Conservation (phyloP, 2,797 vertebrate species). For the Harpagifer antarcticus region DNA sequence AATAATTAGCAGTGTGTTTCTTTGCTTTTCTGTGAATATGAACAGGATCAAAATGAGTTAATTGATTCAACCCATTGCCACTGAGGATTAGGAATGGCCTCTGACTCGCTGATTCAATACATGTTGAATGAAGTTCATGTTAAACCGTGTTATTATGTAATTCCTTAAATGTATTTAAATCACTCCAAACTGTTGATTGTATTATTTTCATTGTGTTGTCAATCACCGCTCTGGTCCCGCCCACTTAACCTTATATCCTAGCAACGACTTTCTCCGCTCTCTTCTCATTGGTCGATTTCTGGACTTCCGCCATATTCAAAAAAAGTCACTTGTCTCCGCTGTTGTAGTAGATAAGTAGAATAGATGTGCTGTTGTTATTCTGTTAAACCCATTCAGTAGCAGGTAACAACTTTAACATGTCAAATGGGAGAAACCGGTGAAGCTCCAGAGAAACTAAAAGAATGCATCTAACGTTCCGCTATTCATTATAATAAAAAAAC, state of each 20-base stretch:
- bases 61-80: not conserved
- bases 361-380: constrained; percentile 17
- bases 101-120: not conserved
- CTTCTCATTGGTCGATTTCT: constrained; percentile 70
- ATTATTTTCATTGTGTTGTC: not conserved
- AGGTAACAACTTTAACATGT: not conserved
- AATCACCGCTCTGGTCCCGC: constrained; percentile 24
- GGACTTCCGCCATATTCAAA: constrained; percentile 84
- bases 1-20: too few relatives aligned
- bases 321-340: constrained; percentile 9
- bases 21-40: too few relatives aligned
- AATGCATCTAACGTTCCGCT: too few relatives aligned
- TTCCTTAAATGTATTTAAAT: not conserved
- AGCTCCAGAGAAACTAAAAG: constrained; percentile 35
- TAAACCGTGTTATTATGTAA: not conserved
- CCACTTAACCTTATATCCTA: constrained; percentile 7
- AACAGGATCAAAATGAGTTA: not conserved
- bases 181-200: not conserved
- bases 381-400: not conserved
- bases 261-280: constrained; percentile 25
- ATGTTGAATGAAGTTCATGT: not conserved
- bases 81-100: not conserved
- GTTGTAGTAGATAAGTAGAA: not conserved
- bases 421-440: constrained; percentile 70
- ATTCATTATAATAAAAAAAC: too few relatives aligned